phyloP scores from a whole-genome alignment of 2,797 vertebrate species.

The Enteromius paludinosus region DNA sequence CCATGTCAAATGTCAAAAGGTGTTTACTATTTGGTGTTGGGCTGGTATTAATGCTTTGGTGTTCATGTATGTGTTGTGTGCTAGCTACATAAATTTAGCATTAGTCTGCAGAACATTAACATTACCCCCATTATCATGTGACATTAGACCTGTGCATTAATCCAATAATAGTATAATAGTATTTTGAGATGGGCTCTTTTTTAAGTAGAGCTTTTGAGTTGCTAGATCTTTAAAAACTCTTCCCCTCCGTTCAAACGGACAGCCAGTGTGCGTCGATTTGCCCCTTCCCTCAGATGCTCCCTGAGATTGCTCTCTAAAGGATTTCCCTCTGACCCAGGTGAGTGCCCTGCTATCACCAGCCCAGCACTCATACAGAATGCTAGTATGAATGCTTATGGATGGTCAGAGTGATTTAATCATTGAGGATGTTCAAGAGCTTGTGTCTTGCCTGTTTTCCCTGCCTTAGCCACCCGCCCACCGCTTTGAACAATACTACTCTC shows the following conservation, averaged over 20 bases:
- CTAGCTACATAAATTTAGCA: constrained; percentile 40
- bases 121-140: not conserved
- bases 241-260: constrained; percentile 60
- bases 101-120: constrained; percentile 29
- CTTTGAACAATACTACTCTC: constrained; percentile 70
- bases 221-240: constrained; percentile 64
- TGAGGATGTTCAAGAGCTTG: constrained; percentile 64
- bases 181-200: constrained; percentile 7
- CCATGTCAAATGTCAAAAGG: not conserved
- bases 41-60: constrained; percentile 18
- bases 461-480: constrained; percentile 66
- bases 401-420: constrained; percentile 52
- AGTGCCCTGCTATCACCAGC: constrained; percentile 72
- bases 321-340: constrained; percentile 82
- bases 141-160: constrained; percentile 32
- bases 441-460: constrained; percentile 67
- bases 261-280: constrained; percentile 70
- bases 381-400: constrained; percentile 52
- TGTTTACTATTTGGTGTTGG: constrained; percentile 3
- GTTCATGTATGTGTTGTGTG: constrained; percentile 47
- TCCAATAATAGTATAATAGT: not conserved
- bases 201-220: constrained; percentile 35
- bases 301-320: constrained; percentile 77
- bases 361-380: constrained; percentile 52
- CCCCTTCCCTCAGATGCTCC: constrained; percentile 74